Conservation (phyloP, 2,113 vertebrate genomes). For the Rhadina sibilatrix region DNA sequence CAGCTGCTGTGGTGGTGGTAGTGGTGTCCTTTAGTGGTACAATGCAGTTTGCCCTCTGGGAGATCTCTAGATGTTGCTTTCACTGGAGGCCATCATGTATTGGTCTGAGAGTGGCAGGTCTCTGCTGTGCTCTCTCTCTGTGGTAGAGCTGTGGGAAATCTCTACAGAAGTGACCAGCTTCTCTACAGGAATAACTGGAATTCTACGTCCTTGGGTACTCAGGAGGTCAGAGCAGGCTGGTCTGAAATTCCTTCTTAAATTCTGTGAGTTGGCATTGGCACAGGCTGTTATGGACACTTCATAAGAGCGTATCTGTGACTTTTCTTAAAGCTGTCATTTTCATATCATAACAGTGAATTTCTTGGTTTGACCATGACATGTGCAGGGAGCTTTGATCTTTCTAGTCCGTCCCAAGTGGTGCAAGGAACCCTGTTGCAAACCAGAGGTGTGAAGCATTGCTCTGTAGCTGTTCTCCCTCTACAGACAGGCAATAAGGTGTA, state of each 20-base stretch:
- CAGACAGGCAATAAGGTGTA: not conserved
- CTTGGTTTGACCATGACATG: fast-evolving
- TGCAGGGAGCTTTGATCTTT: not conserved
- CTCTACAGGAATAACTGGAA: not conserved
- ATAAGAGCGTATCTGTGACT: not conserved
- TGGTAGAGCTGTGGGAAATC: not conserved
- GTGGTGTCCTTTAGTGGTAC: not conserved
- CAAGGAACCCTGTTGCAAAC: not conserved
- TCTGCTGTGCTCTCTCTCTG: fast-evolving
- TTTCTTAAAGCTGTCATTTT: not conserved
- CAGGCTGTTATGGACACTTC: not conserved
- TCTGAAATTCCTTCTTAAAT: not conserved
- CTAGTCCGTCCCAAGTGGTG: not conserved
- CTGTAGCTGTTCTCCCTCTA: not conserved
- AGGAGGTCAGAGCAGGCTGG: not conserved
- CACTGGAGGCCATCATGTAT: not conserved
- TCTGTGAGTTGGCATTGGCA: not conserved
- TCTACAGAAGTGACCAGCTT: not conserved
- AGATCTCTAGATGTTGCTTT: not conserved
- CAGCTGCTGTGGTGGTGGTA: not conserved
- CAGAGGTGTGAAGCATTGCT: not conserved
- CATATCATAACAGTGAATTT: not conserved
- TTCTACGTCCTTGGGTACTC: not conserved
- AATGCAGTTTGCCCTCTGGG: not conserved
- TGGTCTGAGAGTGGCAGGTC: not conserved